Evolutionary conservation across 2,888 invertebrate species (phyloP).

Genomic region (Marronus borbonicus): DNA sequence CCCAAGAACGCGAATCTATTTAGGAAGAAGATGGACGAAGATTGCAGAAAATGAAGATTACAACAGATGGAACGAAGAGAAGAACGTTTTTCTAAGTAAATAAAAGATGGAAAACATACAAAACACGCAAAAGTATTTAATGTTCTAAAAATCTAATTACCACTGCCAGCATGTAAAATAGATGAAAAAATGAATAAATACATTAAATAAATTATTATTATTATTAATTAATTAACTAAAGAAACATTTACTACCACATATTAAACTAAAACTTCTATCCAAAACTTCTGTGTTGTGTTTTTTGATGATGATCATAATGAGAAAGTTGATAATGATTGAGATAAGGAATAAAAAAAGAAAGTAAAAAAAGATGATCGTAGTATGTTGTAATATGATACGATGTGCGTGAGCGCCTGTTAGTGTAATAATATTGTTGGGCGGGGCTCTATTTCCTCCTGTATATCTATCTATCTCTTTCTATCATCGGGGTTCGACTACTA

Average conservation of each 20-base stretch:
- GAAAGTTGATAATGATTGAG: background rate
- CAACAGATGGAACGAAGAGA: slow-evolving; percentile 19
- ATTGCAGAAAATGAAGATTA: background rate
- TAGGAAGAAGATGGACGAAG: slow-evolving; percentile 31
- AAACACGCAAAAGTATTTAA: slow-evolving; percentile 55
- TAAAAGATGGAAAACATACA: slow-evolving; percentile 19
- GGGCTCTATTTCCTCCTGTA: slow-evolving; percentile 38
- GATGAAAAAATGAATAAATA: slow-evolving; percentile 56
- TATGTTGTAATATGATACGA: slow-evolving; percentile 48
- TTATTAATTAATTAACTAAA: slow-evolving; percentile 12
- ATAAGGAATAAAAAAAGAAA: too few species aligned
- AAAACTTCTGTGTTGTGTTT: slow-evolving; percentile 56
- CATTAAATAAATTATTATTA: slow-evolving; percentile 58
- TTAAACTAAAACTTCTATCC: slow-evolving; percentile 49
- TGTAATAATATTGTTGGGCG: slow-evolving; percentile 49
- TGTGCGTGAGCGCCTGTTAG: slow-evolving; percentile 32
- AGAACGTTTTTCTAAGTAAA: slow-evolving; percentile 55
- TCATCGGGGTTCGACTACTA: slow-evolving; percentile 34
- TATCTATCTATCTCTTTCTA: slow-evolving; percentile 36
- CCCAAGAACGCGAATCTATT: slow-evolving; percentile 1
- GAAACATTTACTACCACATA: slow-evolving; percentile 53
- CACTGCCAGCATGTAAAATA: slow-evolving; percentile 66
- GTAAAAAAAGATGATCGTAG: too few species aligned
- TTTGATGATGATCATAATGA: slow-evolving; percentile 12
- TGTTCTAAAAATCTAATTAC: slow-evolving; percentile 65